phyloP scores from a whole-genome alignment of 2,113 vertebrate genomes.

The Arothron firmamentum region DNA sequence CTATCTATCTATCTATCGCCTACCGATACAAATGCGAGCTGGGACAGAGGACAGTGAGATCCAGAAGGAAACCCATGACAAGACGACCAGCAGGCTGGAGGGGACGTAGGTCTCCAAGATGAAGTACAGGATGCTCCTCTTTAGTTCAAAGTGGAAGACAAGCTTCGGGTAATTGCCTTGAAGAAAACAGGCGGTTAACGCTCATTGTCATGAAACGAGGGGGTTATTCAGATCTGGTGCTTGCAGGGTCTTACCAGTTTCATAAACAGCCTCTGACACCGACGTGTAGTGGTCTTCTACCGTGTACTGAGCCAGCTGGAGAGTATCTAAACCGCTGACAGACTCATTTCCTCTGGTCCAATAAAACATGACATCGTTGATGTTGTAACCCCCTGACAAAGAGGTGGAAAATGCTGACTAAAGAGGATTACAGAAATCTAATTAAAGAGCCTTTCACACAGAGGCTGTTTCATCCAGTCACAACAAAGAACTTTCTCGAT shows the following conservation, averaged over 20 bases:
- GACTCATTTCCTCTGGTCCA: constrained; percentile 91
- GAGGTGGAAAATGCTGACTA: background rate
- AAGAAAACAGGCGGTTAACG: background rate
- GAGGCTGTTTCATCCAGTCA: background rate
- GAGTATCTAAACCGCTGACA: constrained; percentile 81
- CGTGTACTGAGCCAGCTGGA: constrained; percentile 85
- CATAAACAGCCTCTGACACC: constrained; percentile 85
- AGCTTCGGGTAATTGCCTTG: constrained; percentile 83
- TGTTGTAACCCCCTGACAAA: constrained; percentile 85
- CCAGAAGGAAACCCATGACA: constrained; percentile 92
- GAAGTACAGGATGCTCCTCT: constrained; percentile 88
- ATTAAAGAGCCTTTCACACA: background rate
- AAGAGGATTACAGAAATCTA: background rate
- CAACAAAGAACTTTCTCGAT: background rate
- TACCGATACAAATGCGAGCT: constrained; percentile 89
- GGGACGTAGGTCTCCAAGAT: constrained; percentile 89
- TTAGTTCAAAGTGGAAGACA: constrained; percentile 88
- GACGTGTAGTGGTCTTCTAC: constrained; percentile 89
- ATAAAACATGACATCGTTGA: constrained; percentile 88
- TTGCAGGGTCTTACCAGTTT: constrained; percentile 76
- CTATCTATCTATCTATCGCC: background rate
- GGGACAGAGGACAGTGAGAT: constrained; percentile 89
- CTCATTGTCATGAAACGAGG: background rate
- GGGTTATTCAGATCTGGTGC: background rate
- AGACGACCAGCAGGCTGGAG: constrained; percentile 85